Percentiles rank a stretch among this genome's conserved stretches.
Evolutionary conservation across 1,140 invertebrate genomes (phyloP).

Genomic region (Papilio dardanus): DNA sequence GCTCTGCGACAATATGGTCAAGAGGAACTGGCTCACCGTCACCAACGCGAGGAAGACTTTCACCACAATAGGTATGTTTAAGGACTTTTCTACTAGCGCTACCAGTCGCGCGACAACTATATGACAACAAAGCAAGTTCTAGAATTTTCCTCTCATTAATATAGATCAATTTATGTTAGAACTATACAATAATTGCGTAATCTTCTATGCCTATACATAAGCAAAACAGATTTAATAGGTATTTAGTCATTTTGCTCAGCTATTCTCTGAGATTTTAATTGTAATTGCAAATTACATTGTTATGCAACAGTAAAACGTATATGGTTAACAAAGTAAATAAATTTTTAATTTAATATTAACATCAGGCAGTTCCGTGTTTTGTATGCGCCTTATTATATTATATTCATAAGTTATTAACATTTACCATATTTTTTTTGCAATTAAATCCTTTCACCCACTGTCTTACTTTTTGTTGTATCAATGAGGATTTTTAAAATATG

Average conservation of each 20-base stretch:
- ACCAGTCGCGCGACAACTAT: no score
- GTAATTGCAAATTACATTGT: conserved; percentile 9
- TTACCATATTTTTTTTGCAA: background rate
- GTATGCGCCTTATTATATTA: background rate
- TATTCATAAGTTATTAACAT: background rate
- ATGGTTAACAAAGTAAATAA: conserved; percentile 19
- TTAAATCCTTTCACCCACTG: background rate
- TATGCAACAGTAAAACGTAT: conserved; percentile 11
- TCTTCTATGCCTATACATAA: background rate
- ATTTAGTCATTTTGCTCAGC: background rate
- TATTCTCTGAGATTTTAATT: conserved; percentile 17
- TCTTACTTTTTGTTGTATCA: background rate
- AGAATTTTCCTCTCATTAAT: no score
- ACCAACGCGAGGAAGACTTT: conserved; percentile 85
- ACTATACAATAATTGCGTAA: conserved; percentile 21
- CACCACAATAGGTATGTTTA: conserved; percentile 83
- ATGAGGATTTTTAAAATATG: background rate
- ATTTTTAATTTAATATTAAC: conserved; percentile 11
- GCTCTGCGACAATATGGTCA: conserved; percentile 84
- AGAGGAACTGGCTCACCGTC: conserved; percentile 79
- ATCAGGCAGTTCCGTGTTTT: conserved; percentile 3
- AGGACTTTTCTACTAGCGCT: conserved; percentile 7
- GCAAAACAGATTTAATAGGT: background rate
- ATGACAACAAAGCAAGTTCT: no score
- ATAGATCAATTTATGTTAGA: background rate